Percentiles rank a stretch among this genome's conserved stretches.
phyloP scores from a whole-genome alignment of 2,888 invertebrate species.

The Siphonodentalium dalli region DNA sequence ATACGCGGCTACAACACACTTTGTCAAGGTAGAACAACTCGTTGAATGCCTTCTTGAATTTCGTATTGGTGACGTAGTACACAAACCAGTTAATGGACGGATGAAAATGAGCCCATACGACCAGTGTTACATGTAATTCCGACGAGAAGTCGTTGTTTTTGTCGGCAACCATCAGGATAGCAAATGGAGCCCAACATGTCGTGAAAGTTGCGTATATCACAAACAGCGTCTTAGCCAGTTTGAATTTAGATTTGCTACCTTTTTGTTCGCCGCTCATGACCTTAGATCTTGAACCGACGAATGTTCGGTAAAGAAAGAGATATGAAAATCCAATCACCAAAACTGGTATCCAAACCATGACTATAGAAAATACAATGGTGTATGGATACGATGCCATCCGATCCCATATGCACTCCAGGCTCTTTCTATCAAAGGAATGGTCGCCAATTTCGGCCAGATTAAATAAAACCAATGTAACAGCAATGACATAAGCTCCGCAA shows the following conservation, averaged over 20 bases:
- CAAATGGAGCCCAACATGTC: conserved; percentile 37
- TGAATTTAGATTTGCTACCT: conserved; percentile 5
- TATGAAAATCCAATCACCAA: conserved; percentile 38
- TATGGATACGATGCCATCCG: conserved; percentile 40
- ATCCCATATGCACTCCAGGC: conserved; percentile 48
- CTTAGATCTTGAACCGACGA: too few relatives aligned
- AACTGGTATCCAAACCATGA: conserved; percentile 43
- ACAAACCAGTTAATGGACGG: conserved; percentile 35
- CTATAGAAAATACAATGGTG: conserved; percentile 41
- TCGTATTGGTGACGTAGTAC: conserved; percentile 29
- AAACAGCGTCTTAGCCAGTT: conserved; percentile 32
- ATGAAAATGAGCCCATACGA: conserved; percentile 35
- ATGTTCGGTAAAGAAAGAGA: too few relatives aligned
- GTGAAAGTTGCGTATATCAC: conserved; percentile 28
- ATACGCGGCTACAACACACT: too few relatives aligned
- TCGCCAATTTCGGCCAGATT: conserved; percentile 39
- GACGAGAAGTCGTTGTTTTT: conserved; percentile 21
- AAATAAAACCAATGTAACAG: conserved; percentile 34
- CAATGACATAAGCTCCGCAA: conserved; percentile 32
- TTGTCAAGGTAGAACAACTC: conserved; percentile 8
- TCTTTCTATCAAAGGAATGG: conserved; percentile 42
- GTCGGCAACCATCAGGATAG: conserved; percentile 28
- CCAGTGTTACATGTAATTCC: conserved; percentile 31
- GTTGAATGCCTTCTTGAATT: conserved; percentile 26
- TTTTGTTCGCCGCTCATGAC: too few relatives aligned